phyloP scores from a whole-genome alignment of 1,140 invertebrate species.

The Neodiprion fabricii region DNA sequence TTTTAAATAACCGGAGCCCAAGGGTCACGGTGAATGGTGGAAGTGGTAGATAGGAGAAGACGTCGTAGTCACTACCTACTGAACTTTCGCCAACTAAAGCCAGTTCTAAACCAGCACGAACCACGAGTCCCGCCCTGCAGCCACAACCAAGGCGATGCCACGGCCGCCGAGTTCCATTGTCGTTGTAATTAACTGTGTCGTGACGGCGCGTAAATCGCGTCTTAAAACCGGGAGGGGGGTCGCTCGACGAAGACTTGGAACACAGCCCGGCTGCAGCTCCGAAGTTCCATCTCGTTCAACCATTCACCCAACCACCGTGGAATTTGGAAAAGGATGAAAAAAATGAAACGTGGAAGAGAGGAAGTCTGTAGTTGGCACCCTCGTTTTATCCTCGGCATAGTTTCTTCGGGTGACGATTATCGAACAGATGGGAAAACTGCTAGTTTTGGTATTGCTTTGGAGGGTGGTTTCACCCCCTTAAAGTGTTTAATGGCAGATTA shows the following conservation, averaged over 20 bases:
- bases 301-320: not conserved
- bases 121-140: not conserved
- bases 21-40: too few species aligned
- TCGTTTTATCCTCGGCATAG: too few species aligned
- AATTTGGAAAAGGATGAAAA: not conserved
- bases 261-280: not conserved
- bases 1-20: too few species aligned
- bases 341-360: not conserved
- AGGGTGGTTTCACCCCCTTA: too few species aligned
- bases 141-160: not conserved
- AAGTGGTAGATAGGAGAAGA: too few species aligned
- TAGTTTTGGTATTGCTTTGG: too few species aligned
- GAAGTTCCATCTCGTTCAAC: not conserved
- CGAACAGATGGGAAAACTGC: too few species aligned
- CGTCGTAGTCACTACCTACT: too few species aligned
- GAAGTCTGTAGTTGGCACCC: too few species aligned
- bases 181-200: conserved; percentile 7
- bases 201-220: not conserved
- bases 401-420: too few species aligned
- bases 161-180: not conserved
- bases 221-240: not conserved
- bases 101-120: not conserved
- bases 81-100: not conserved
- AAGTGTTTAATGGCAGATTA: too few species aligned
- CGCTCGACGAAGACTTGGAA: not conserved